Percentiles rank a stretch among this genome's conserved stretches.
Evolutionary conservation across 2,797 vertebrate genomes (phyloP).

Genomic region (Limosa lapponica): DNA sequence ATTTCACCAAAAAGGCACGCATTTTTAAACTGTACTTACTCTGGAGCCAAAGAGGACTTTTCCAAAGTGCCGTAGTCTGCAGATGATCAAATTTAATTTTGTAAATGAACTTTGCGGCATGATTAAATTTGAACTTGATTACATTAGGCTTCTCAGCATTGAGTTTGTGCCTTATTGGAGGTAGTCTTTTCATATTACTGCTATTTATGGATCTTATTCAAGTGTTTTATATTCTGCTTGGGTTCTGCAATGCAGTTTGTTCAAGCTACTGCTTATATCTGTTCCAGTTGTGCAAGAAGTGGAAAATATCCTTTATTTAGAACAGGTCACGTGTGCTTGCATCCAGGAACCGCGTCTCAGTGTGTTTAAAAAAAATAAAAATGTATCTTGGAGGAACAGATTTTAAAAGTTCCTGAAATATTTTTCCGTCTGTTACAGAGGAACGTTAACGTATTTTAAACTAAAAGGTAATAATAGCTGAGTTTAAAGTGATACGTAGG

Average conservation of each 20-base stretch:
- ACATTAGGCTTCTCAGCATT: slow-evolving; percentile 57
- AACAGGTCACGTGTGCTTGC: slow-evolving; percentile 83
- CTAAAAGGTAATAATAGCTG: slow-evolving; percentile 47
- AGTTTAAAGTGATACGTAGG: slow-evolving; percentile 28
- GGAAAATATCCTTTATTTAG: slow-evolving; percentile 88
- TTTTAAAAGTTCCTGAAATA: slow-evolving; percentile 76
- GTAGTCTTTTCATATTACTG: slow-evolving; percentile 68
- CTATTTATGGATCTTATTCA: slow-evolving; percentile 77
- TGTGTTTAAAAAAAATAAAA: slow-evolving; percentile 66
- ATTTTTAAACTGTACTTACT: not conserved
- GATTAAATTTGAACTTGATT: slow-evolving; percentile 75
- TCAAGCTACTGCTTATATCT: slow-evolving; percentile 83
- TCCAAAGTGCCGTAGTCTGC: slow-evolving; percentile 38
- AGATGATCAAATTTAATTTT: slow-evolving; percentile 67
- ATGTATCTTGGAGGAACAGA: slow-evolving; percentile 77
- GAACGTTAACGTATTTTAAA: slow-evolving; percentile 64
- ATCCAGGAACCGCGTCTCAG: slow-evolving; percentile 78
- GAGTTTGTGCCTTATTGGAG: slow-evolving; percentile 59
- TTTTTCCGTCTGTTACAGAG: slow-evolving; percentile 70
- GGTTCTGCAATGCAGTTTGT: slow-evolving; percentile 77
- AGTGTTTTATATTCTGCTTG: slow-evolving; percentile 71
- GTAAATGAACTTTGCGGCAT: slow-evolving; percentile 62
- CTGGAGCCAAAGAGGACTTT: slow-evolving; percentile 30
- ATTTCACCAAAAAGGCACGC: not conserved
- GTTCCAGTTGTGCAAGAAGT: slow-evolving; percentile 86